A percentile compares a stretch with the other conserved stretches of the same genome.
Evolutionary conservation across 2,888 invertebrate species (phyloP).

Genomic region (Augochlorella aurata): DNA sequence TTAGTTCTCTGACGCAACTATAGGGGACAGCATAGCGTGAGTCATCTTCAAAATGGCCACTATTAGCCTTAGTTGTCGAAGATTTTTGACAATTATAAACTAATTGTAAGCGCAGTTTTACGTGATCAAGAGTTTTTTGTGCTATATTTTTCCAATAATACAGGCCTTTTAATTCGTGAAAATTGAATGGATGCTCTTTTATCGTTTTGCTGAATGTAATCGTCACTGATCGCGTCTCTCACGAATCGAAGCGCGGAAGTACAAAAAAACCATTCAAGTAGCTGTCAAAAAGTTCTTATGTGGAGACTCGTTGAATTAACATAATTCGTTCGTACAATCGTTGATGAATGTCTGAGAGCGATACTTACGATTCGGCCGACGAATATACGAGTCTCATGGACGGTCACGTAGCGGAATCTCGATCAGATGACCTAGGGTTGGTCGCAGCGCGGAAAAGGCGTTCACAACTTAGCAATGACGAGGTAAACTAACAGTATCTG

Average conservation of each 20-base stretch:
- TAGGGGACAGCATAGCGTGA: slow-evolving; percentile 24
- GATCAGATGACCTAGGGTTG: slow-evolving; percentile 83
- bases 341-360: slow-evolving; percentile 83
- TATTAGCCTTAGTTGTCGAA: slow-evolving; percentile 9
- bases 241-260: slow-evolving; percentile 29
- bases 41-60: slow-evolving; percentile 41
- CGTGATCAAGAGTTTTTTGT: not conserved
- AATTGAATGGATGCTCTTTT: not conserved
- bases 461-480: slow-evolving; percentile 80
- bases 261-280: slow-evolving; percentile 11
- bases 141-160: not conserved
- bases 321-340: slow-evolving; percentile 33
- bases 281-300: slow-evolving; percentile 38
- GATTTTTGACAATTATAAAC: slow-evolving; percentile 20
- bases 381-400: slow-evolving; percentile 93
- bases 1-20: not conserved
- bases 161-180: not conserved
- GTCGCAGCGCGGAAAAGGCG: slow-evolving; percentile 84
- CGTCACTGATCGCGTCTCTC: not conserved
- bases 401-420: slow-evolving; percentile 89
- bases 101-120: not conserved
- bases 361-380: slow-evolving; percentile 85
- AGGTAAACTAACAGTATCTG: slow-evolving; percentile 77
- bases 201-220: slow-evolving; percentile 6
- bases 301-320: slow-evolving; percentile 3